Base-by-base conservation (phyloP, 1,140 invertebrate species). In the Listronotus oregonensis region DNA sequence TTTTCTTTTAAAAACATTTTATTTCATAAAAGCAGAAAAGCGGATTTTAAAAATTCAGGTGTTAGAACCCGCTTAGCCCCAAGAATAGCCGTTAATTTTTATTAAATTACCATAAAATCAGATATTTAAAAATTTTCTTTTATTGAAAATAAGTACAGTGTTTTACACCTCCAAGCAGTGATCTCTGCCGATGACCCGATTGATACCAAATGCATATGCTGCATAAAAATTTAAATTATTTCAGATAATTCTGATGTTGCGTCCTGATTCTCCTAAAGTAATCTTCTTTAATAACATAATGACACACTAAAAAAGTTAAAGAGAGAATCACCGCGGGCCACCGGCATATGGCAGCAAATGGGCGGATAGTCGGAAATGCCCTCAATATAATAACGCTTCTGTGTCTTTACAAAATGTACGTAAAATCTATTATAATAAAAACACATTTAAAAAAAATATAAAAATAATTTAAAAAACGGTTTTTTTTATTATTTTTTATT, bases 281-380 rank as follows among this genome's bases (percentile, higher is more conserved):
- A 64, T 51, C 40, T 57, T 51, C 43, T 37, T 21, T 64, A 64
- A 64, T 64, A 57, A 64, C 63, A 64, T 64, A 64, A 64, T 64
- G 54, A 64, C 52, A 64, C 32, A 56, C 54, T 51, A 31, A 56
- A n/a, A 55, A 43, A 50, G 39, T 32, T 50, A 58, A 64, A 64
- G 52, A 57, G 54, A 40, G 47, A 5, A 14, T 47, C 12, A 64
- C 54, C 63, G 46, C 40, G 37, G 49, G 63, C 63, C 55, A 64
- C 47, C 52, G 47, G 50, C 63, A 64, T 64, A 64, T 64, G 63
- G 63, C 37, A 49, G 46, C 18, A 27, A 49, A 49, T 21, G 46
- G 18, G 15, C 7, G 46, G 15, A 12, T 18, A 21, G 8, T 12
- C 8, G 9, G 18, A 49, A 49, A 10, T 49, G 46, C 18, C 10